Percentiles rank a stretch among this genome's conserved stretches.
Conservation (phyloP, 2,888 invertebrate species). For the Allolobophora icterica region DNA sequence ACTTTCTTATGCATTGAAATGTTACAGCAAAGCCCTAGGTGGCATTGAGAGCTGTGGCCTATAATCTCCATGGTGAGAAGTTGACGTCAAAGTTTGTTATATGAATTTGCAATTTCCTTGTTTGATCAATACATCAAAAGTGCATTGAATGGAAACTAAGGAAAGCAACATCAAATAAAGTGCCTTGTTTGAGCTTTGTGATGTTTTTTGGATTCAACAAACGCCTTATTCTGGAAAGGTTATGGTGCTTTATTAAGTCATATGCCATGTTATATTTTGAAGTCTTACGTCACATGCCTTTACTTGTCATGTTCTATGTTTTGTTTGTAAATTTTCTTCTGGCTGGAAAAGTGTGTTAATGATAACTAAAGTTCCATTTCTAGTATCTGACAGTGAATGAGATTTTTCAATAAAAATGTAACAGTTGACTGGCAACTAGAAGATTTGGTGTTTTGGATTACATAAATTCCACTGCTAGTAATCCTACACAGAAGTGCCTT, state of each 20-base stretch:
- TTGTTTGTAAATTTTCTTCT: background rate
- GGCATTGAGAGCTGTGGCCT: background rate
- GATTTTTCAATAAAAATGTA: background rate
- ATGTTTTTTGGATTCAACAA: background rate
- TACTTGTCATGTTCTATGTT: background rate
- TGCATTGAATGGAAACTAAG: background rate
- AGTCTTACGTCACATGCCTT: background rate
- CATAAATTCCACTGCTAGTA: background rate
- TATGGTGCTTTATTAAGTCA: background rate
- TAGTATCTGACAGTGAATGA: background rate
- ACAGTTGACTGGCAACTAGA: background rate
- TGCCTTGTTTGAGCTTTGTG: constrained; percentile 9
- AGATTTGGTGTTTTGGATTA: background rate
- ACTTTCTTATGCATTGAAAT: background rate
- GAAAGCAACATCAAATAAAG: background rate
- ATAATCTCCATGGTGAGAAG: background rate
- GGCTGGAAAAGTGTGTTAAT: background rate
- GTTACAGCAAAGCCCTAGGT: background rate
- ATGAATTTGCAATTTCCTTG: constrained; percentile 5
- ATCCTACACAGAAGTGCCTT: background rate
- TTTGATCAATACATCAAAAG: background rate
- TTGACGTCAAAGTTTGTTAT: background rate
- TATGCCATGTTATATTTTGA: constrained; percentile 1
- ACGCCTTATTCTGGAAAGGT: constrained; percentile 4
- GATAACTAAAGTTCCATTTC: background rate